A percentile compares a stretch with the other conserved stretches of the same genome.
Conservation (phyloP, 1,140 invertebrate genomes). For the Drosophila seguyi region DNA sequence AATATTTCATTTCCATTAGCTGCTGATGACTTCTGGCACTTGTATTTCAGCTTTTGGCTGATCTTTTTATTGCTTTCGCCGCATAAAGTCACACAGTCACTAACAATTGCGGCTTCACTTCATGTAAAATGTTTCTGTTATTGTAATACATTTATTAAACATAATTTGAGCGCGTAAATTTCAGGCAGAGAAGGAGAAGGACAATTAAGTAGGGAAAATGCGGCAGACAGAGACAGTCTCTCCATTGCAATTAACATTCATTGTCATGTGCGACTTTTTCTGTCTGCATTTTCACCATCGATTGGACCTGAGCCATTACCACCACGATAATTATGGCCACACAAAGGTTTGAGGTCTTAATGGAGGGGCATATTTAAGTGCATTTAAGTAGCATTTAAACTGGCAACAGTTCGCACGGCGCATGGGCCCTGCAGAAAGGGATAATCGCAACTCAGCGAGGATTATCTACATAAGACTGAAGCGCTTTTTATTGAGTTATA, state of each 20-base stretch:
- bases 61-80: slow-evolving; percentile 73
- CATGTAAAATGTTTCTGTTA: slow-evolving; percentile 74
- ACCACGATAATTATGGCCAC: slow-evolving; percentile 73
- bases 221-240: slow-evolving; percentile 10
- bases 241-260: slow-evolving; percentile 78
- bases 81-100: slow-evolving; percentile 19
- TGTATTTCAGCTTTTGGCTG: slow-evolving; percentile 32
- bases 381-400: slow-evolving; percentile 74
- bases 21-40: slow-evolving; percentile 31
- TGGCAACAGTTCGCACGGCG: slow-evolving; percentile 16
- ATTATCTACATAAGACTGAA: slow-evolving; percentile 15
- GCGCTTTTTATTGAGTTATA: background rate
- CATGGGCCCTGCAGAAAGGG: slow-evolving; percentile 13
- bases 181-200: slow-evolving; percentile 2
- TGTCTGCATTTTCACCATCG: slow-evolving; percentile 29
- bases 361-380: slow-evolving; percentile 74
- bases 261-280: slow-evolving; percentile 77
- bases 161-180: slow-evolving; percentile 77
- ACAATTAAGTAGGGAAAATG: slow-evolving; percentile 15
- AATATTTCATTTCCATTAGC: slow-evolving; percentile 48
- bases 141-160: slow-evolving; percentile 81
- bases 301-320: slow-evolving; percentile 59
- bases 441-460: slow-evolving; percentile 20
- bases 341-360: slow-evolving; percentile 44
- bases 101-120: slow-evolving; percentile 56